Evolutionary conservation across 1,140 invertebrate genomes (phyloP).

Genomic region (Bombus difficillimus): DNA sequence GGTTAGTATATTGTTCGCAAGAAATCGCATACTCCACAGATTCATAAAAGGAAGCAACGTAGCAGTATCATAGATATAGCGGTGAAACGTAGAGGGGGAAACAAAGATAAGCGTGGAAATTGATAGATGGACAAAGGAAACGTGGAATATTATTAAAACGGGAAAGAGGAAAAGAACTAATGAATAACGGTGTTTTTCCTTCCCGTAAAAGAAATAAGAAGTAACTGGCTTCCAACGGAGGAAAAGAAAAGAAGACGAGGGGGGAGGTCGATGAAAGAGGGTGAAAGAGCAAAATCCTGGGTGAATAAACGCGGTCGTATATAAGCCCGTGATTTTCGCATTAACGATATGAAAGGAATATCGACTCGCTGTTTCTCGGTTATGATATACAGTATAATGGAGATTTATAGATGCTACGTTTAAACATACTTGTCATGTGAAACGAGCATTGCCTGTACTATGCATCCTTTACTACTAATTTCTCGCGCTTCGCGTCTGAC

Average conservation of each 20-base stretch:
- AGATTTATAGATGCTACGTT: conserved; percentile 57
- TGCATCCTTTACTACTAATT: conserved; percentile 2
- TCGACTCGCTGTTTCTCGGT: conserved; percentile 63
- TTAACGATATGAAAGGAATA: conserved; percentile 68
- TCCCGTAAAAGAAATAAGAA: conserved; percentile 54
- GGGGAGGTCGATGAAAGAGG: not conserved
- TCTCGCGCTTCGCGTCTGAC: not conserved
- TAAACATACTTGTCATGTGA: not conserved
- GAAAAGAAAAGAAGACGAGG: not conserved
- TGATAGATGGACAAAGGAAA: conserved; percentile 43
- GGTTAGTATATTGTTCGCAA: too few relatives aligned
- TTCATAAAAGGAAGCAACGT: conserved; percentile 1
- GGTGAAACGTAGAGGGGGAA: not conserved
- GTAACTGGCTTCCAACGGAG: not conserved
- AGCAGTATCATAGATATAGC: not conserved
- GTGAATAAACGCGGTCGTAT: conserved; percentile 63
- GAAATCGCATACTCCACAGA: not conserved
- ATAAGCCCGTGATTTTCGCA: conserved; percentile 58
- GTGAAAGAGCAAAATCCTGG: conserved; percentile 40
- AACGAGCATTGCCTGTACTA: not conserved
- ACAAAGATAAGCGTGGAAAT: conserved; percentile 45
- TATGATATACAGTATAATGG: conserved; percentile 48
- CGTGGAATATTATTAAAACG: conserved; percentile 47
- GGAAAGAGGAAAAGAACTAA: conserved; percentile 17
- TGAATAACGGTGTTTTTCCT: conserved; percentile 52